These are phyloP conservation scores for Drosophila meridionalis DNA, from an alignment of 2,888 invertebrate species.

Conservation along the genomic window DNA sequence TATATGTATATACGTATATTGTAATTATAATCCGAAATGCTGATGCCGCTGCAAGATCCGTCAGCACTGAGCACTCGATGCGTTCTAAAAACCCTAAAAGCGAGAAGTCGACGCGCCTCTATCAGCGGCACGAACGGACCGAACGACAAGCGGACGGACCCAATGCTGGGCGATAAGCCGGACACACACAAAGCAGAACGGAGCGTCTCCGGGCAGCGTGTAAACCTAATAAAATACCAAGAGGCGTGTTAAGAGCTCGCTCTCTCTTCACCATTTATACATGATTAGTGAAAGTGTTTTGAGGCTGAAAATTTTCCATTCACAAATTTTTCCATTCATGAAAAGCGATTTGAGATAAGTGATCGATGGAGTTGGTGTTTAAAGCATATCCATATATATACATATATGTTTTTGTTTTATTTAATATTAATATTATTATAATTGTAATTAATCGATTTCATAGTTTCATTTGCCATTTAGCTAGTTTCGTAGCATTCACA, in stretches of 20 bases:
- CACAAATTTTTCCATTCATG: constrained; percentile 37
- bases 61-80: constrained; percentile 70
- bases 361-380: constrained; percentile 43
- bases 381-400: constrained; percentile 48
- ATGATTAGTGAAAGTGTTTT: constrained; percentile 31
- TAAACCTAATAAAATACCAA: constrained; percentile 19
- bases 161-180: constrained; percentile 15
- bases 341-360: constrained; percentile 13
- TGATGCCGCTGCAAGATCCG: constrained; percentile 65
- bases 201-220: constrained; percentile 30
- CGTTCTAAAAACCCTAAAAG: constrained; percentile 72
- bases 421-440: constrained; percentile 55
- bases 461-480: constrained; percentile 45
- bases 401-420: constrained; percentile 5
- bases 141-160: constrained; percentile 5
- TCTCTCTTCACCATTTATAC: constrained; percentile 18
- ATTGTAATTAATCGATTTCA: constrained; percentile 62
- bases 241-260: constrained; percentile 19
- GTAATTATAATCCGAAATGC: constrained; percentile 19
- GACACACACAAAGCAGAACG: constrained; percentile 13
- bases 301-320: constrained; percentile 50
- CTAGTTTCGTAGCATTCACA: constrained; percentile 51
- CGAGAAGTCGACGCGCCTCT: constrained; percentile 53
- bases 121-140: constrained; percentile 48
- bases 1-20: not conserved